Base-by-base conservation (phyloP, 2,888 invertebrate species). In the Agapostemon virescens region DNA sequence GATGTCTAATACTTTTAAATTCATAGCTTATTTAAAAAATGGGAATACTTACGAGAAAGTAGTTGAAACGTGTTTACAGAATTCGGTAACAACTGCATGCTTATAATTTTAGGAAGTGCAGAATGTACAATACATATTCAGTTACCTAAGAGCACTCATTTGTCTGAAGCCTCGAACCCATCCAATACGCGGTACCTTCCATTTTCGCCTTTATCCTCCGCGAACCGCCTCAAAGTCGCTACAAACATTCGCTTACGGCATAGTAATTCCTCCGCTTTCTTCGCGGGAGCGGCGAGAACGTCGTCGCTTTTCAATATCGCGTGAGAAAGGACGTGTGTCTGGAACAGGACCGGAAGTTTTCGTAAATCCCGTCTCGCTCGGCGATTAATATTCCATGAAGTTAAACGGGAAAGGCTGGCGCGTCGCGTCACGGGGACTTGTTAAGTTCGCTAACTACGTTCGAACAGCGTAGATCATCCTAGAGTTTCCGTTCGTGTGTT, bases 381-480 rank as follows among this genome's bases (percentile, higher is more conserved):
- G 26, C 73, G 82, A 83, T 83, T 83, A 83, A 81, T 81, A 82
- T 77, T 45, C 61, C 36, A 30, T 4, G n/a, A 67, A 73, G 67
- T 79, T 79, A 55, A 61, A 49, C 68, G 42, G 38, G 71, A 42
- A 69, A 36, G 30, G 30, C 26, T 17, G 38, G 58, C 30, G 49
- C 17, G 70, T 15, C 38, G 49, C 38, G 61, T 66, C 55, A 36
- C 40, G 26, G 72, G 42, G 69, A 49, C 58, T 61, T 45, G 61
- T 40, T 63, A 74, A 76, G 67, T 82, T 68, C 42, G 38, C 45
- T 55, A 77, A 82, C 72, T 76, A 55, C 67, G n/a, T 26, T 11
- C 36, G 30, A 73, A 67, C 30, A 9, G 30, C 26, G 33, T 36
- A 71, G 78, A 69, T 79, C 69, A 58, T 40, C 38, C 66, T 5